Percentiles rank a stretch among this genome's conserved stretches.
These are phyloP conservation scores for Henicopernis longicauda DNA, from an alignment of 2,113 vertebrate species.

Conservation along the genomic window DNA sequence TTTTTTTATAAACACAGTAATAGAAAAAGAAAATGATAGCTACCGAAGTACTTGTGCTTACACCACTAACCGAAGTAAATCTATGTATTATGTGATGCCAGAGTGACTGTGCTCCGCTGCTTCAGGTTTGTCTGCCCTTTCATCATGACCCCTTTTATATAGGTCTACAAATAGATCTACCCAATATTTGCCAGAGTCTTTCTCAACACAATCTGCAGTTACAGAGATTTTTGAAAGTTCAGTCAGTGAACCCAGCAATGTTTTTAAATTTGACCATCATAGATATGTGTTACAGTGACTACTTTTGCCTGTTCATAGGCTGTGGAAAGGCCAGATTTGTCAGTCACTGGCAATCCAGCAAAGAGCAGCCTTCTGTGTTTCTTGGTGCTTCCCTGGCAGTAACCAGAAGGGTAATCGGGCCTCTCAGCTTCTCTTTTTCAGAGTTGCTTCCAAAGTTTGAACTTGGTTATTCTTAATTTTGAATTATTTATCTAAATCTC, in stretches of 20 bases:
- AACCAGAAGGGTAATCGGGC: background rate
- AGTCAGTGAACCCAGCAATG: background rate
- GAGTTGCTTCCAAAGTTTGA: background rate
- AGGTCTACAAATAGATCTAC: background rate
- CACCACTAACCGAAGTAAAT: background rate
- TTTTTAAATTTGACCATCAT: background rate
- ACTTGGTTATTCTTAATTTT: background rate
- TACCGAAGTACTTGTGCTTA: background rate
- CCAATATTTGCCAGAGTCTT: background rate
- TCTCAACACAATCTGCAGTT: background rate
- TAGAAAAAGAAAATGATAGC: background rate
- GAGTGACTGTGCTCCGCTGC: background rate
- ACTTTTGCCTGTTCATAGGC: background rate
- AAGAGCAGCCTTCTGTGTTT: background rate
- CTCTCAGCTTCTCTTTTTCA: background rate
- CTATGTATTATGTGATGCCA: background rate
- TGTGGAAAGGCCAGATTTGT: background rate
- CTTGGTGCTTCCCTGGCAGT: background rate
- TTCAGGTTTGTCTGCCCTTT: conserved; percentile 4
- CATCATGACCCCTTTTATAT: background rate
- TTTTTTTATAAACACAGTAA: background rate
- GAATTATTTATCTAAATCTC: background rate
- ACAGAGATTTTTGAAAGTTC: background rate
- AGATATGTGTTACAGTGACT: background rate
- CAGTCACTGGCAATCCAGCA: background rate